Percentiles rank a stretch among this genome's conserved stretches.
Conservation (phyloP, 2,797 vertebrate species). For the Lagocephalus sceleratus region DNA sequence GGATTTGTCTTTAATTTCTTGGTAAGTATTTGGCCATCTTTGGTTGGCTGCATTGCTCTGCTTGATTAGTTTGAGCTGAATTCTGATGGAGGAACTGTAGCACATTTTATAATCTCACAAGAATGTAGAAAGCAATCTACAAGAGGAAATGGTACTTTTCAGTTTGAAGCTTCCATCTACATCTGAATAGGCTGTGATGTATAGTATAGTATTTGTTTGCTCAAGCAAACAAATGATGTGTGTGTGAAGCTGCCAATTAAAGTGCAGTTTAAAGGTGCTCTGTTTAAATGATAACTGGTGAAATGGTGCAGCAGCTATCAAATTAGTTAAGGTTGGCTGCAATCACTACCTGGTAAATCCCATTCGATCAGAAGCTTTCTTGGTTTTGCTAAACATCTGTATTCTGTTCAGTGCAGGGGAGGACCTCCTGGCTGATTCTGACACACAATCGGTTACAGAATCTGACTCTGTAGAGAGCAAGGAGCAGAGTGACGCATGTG, state of each 20-base stretch:
- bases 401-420: constrained; percentile 65
- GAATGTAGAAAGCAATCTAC: too few relatives aligned
- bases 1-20: constrained; percentile 78
- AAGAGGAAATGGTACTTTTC: too few relatives aligned
- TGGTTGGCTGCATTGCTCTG: neutral
- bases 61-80: neutral
- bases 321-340: too few relatives aligned
- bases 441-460: constrained; percentile 51
- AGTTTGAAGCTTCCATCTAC: neutral
- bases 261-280: too few relatives aligned
- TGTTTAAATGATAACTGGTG: too few relatives aligned
- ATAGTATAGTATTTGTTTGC: too few relatives aligned
- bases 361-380: neutral
- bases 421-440: constrained; percentile 63
- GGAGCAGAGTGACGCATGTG: constrained; percentile 60
- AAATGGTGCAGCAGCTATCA: too few relatives aligned
- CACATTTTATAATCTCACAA: neutral
- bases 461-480: constrained; percentile 38
- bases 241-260: too few relatives aligned
- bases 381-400: neutral
- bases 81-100: neutral
- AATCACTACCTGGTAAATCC: too few relatives aligned
- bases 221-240: too few relatives aligned
- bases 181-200: too few relatives aligned
- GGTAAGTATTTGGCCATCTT: constrained; percentile 71